A percentile compares a stretch with the other conserved stretches of the same genome.
Conservation (phyloP, 2,797 vertebrate species). For the Neoniphon sammara region DNA sequence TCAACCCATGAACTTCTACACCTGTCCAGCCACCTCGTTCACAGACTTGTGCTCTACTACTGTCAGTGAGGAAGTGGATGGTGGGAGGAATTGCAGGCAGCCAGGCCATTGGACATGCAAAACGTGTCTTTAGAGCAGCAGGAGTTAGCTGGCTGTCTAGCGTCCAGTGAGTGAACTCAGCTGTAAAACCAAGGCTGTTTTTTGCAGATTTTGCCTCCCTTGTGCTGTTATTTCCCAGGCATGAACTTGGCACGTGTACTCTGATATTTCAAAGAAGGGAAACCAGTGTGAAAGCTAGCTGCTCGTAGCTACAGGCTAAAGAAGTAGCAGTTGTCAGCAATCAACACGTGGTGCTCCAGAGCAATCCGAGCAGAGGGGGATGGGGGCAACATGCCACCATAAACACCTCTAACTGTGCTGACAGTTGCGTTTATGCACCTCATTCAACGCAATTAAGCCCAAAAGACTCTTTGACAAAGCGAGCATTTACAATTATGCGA, state of each 20-base stretch:
- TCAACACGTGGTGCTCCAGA: slow-evolving; percentile 83
- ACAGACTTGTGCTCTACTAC: slow-evolving; percentile 29
- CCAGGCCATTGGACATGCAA: slow-evolving; percentile 73
- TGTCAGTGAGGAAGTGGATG: slow-evolving; percentile 51
- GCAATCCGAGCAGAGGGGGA: slow-evolving; percentile 79
- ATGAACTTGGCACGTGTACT: not conserved
- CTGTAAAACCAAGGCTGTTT: not conserved
- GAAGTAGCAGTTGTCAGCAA: slow-evolving; percentile 84
- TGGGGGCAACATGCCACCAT: slow-evolving; percentile 55
- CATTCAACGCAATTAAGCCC: slow-evolving; percentile 9
- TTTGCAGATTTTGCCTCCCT: fast-evolving
- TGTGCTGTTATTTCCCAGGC: not conserved
- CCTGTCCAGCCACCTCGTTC: slow-evolving; percentile 38
- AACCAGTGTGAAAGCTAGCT: slow-evolving; percentile 4
- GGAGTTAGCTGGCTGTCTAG: slow-evolving; percentile 54
- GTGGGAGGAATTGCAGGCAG: slow-evolving; percentile 76
- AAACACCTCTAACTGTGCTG: slow-evolving; percentile 39
- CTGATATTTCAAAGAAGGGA: not conserved
- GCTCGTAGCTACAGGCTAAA: slow-evolving; percentile 40
- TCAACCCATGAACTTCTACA: not conserved
- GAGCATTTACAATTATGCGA: not conserved
- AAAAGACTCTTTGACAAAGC: not conserved
- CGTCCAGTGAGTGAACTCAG: not conserved
- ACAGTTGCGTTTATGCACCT: slow-evolving; percentile 38
- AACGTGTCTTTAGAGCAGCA: slow-evolving; percentile 70